These are phyloP conservation scores for Drosophila bocqueti DNA, from an alignment of 1,140 invertebrate species.

Conservation along the genomic window DNA sequence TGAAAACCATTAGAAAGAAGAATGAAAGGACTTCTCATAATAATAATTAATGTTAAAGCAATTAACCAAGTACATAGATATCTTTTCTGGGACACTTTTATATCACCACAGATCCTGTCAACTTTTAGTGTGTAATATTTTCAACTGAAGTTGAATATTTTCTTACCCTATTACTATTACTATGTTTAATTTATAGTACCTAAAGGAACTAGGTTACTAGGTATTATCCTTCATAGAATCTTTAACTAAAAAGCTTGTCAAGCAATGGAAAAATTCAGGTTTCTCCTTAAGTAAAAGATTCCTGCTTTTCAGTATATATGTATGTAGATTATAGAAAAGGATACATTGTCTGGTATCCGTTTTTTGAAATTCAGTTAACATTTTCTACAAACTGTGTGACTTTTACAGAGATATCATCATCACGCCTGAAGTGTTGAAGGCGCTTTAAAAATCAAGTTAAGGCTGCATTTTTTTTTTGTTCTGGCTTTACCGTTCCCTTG, in stretches of 20 bases:
- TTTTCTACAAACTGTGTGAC: not conserved
- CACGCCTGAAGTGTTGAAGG: slow-evolving; percentile 13
- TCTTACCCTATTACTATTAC: not conserved
- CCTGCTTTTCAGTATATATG: not conserved
- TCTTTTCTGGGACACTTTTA: too few species aligned
- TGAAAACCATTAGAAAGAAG: too few species aligned
- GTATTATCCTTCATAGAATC: not conserved
- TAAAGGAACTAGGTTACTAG: not conserved
- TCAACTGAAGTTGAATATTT: not conserved
- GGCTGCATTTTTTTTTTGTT: not conserved
- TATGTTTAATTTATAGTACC: not conserved
- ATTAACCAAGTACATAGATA: too few species aligned
- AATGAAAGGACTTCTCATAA: too few species aligned
- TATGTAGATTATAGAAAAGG: not conserved
- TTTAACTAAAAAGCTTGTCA: too few species aligned
- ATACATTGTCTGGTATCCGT: not conserved
- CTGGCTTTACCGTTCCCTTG: not conserved
- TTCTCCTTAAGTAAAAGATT: not conserved
- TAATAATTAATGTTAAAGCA: too few species aligned
- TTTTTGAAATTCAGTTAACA: not conserved
- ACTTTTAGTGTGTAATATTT: too few species aligned
- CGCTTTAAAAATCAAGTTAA: slow-evolving; percentile 5
- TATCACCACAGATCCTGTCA: too few species aligned
- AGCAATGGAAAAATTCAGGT: too few species aligned
- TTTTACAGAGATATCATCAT: slow-evolving; percentile 11